Evolutionary conservation across 2,888 invertebrate genomes (phyloP).

Genomic region (Tiphia femorata): DNA sequence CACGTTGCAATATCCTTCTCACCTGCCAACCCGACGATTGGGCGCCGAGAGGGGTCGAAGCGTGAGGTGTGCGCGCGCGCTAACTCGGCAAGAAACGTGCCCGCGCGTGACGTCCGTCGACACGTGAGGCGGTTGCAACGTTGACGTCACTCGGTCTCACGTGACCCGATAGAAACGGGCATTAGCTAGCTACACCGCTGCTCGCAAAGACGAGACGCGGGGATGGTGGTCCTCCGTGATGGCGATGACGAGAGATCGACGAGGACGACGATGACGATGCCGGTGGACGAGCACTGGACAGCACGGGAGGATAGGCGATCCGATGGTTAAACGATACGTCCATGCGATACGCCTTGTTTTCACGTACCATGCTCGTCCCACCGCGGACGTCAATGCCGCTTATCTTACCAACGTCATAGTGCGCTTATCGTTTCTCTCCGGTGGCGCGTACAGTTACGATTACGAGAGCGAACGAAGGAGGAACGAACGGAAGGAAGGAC

Average conservation of each 20-base stretch:
- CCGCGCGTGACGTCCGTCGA: slow-evolving; percentile 40
- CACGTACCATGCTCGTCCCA: background rate
- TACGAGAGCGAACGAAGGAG: too few relatives aligned
- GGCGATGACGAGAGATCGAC: background rate
- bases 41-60: background rate
- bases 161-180: slow-evolving; percentile 21
- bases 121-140: slow-evolving; percentile 35
- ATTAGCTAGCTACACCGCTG: background rate
- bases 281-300: background rate
- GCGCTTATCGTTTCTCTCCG: too few relatives aligned
- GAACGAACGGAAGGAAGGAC: too few relatives aligned
- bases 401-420: too few relatives aligned
- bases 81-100: background rate
- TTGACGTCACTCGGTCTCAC: slow-evolving; percentile 36
- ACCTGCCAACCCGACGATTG: too few relatives aligned
- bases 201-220: background rate
- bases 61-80: background rate
- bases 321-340: background rate
- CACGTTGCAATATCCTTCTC: too few relatives aligned
- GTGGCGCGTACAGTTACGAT: too few relatives aligned
- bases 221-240: background rate
- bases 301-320: too few relatives aligned
- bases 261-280: background rate
- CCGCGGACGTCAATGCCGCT: background rate
- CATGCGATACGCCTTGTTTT: background rate